Conservation (phyloP, 2,113 vertebrate species). For the human region DNA sequence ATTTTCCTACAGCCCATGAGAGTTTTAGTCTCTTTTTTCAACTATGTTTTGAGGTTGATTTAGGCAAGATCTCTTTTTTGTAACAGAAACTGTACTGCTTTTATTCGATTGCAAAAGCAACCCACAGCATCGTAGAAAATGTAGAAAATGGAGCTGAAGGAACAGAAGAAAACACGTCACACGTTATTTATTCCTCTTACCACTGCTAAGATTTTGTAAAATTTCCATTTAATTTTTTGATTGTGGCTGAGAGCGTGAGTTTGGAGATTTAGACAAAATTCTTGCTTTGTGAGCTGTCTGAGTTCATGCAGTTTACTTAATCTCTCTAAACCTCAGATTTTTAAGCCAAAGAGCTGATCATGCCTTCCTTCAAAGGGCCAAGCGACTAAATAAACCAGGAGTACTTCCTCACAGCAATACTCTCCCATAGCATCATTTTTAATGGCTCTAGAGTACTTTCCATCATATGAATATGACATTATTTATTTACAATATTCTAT, state of each 20-base stretch:
- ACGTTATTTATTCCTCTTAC: not conserved
- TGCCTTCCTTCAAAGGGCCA: not conserved
- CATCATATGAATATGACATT: not conserved
- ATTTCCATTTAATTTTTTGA: not conserved
- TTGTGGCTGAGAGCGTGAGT: not conserved
- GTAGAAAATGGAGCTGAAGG: not conserved
- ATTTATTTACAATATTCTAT: not conserved
- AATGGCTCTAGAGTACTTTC: not conserved
- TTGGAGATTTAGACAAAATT: not conserved
- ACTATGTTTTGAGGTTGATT: not conserved
- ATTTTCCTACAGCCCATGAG: not conserved
- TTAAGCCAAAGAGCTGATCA: not conserved
- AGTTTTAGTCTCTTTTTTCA: not conserved
- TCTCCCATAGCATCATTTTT: not conserved
- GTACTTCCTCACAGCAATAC: not conserved
- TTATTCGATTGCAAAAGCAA: conserved; percentile 20
- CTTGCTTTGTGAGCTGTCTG: not conserved
- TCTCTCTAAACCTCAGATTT: not conserved
- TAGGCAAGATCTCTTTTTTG: not conserved
- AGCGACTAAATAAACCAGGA: not conserved
- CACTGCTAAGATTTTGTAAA: not conserved
- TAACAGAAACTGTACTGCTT: not conserved
- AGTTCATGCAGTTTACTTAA: fast-evolving
- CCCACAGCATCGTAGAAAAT: not conserved
- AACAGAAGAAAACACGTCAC: not conserved